phyloP scores from a whole-genome alignment of 2,113 vertebrate species.

The Tetrao urogallus region DNA sequence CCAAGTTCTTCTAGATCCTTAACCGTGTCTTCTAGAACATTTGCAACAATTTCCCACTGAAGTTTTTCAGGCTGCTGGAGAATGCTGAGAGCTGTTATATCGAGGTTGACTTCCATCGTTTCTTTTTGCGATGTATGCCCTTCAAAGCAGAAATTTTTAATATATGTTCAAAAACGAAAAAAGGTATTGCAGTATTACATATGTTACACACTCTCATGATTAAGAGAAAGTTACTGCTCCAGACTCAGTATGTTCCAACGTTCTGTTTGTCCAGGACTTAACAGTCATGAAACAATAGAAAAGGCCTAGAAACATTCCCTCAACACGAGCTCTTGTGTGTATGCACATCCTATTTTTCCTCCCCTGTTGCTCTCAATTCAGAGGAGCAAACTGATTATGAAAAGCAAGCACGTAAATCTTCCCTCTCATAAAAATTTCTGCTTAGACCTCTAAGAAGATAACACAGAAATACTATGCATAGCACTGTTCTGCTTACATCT shows the following conservation, averaged over 20 bases:
- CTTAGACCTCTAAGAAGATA: background rate
- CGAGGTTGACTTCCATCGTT: constrained; percentile 93
- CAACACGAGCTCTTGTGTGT: background rate
- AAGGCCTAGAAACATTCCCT: background rate
- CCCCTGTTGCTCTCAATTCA: background rate
- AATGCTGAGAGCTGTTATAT: constrained; percentile 93
- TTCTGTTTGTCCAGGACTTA: background rate
- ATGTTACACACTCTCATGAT: background rate
- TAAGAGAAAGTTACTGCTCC: background rate
- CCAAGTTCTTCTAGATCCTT: constrained; percentile 98
- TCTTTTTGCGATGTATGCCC: constrained; percentile 95
- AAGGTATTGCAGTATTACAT: background rate
- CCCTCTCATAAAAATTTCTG: background rate
- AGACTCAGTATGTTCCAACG: background rate
- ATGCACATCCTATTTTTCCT: background rate
- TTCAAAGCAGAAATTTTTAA: constrained; percentile 59
- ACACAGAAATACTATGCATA: background rate
- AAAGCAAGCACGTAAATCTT: background rate
- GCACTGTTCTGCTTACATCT: background rate
- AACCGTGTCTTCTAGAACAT: constrained; percentile 96
- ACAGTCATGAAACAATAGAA: background rate
- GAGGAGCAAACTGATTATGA: background rate
- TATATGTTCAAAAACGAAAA: background rate
- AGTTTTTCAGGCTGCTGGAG: constrained; percentile 98
- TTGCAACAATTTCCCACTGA: constrained; percentile 98